Base-by-base conservation (phyloP, 53 echinoderm and acorn worm genomes). In the Arbacia lixula region DNA sequence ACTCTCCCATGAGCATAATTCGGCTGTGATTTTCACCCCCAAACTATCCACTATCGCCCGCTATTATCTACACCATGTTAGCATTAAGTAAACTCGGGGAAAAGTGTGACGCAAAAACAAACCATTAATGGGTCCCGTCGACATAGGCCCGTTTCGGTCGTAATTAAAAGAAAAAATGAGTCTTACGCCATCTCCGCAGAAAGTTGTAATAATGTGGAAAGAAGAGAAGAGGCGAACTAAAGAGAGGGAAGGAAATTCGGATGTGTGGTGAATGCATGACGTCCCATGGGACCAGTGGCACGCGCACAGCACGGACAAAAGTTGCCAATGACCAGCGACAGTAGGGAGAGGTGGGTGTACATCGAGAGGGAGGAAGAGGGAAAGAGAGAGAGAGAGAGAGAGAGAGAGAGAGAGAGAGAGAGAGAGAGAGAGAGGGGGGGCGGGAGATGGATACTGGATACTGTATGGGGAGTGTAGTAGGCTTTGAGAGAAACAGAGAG, bases 221-320 rank as follows among this genome's bases (percentile, higher is more conserved):
- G 43, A 22, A 26, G 22, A 42, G 25, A 26, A 69, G 41, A 41
- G 37, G 41, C 3, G 3, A 38, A 39, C 19, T 12, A 40, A 25
- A 28, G 41, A 17, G 11, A 42, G 26, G 26, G 6, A 8, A 69
- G 42, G 10, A 41, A 40, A 6, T 38, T 37, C 19, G n/a, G 20
- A 19, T 36, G 37, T 11, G 43, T 27, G 42, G 40, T 0, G 71
- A 71, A 49, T 71, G 41, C 40, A 16, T 43, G 71, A 71, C 40
- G 29, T 71, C 71, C 43, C 71, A 25, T 27, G 71, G 50, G 71
- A 14, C n/a, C 11, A 71, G 40, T 49, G 71, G 34, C 71, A 71
- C 71, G 71, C 71, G 71, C 71, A 19, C 12, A 71, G 71, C 71
- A 71, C 12, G 71, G 71, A 71, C 71, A 71, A 71, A 24, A 71